Percentiles rank a stretch among this genome's conserved stretches.
These are phyloP conservation scores for Lophius americanus DNA, from an alignment of 2,797 vertebrate genomes.

Conservation along the genomic window DNA sequence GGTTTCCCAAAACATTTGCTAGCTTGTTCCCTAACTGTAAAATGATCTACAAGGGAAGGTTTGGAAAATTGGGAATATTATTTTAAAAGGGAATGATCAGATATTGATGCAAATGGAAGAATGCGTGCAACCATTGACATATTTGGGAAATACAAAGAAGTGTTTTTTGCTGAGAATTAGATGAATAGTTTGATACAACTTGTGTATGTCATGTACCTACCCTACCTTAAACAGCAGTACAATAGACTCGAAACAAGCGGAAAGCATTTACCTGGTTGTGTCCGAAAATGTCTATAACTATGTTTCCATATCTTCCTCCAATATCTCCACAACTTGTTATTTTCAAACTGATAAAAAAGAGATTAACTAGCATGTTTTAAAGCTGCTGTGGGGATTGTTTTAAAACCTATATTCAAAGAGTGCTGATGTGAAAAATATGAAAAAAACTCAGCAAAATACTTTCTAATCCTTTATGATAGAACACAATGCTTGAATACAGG, in stretches of 20 bases:
- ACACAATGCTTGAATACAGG: no score
- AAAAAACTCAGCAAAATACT: no score
- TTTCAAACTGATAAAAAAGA: background rate
- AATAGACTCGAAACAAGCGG: constrained; percentile 13
- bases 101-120: constrained; percentile 1
- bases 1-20: constrained; percentile 48
- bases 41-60: constrained; percentile 11
- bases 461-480: no score
- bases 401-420: no score
- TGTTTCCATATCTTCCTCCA: no score
- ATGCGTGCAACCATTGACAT: background rate
- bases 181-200: constrained; percentile 1
- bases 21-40: constrained; percentile 18
- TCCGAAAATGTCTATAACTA: constrained; percentile 12
- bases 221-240: background rate
- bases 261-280: constrained; percentile 1
- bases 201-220: constrained; percentile 5
- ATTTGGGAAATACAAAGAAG: background rate
- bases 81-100: constrained; percentile 1
- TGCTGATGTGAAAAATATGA: no score
- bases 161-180: background rate
- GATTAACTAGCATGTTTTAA: background rate
- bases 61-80: background rate
- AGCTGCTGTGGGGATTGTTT: background rate
- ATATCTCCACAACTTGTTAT: background rate